Percentiles rank a stretch among this genome's conserved stretches.
Conservation (phyloP, 2,888 invertebrate species). For the Thymelicus sylvestris region DNA sequence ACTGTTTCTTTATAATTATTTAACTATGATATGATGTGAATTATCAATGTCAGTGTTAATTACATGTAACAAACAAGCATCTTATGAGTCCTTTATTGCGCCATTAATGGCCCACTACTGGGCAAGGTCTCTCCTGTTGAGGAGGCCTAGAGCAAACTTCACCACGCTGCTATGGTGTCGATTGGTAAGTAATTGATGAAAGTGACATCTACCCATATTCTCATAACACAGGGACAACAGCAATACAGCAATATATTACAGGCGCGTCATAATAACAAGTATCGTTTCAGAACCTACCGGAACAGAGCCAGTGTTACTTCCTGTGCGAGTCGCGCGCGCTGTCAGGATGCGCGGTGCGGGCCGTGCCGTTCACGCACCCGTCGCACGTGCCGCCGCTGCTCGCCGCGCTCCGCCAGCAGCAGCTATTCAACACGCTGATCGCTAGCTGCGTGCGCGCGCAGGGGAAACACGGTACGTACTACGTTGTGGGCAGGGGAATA, state of each 20-base stretch:
- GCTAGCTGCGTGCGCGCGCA: slow-evolving; percentile 94
- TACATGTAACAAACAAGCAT: too few species aligned
- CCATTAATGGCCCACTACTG: too few species aligned
- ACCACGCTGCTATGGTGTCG: too few species aligned
- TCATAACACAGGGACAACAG: too few species aligned
- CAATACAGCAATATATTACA: too few species aligned
- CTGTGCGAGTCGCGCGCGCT: slow-evolving; percentile 91
- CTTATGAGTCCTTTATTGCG: too few species aligned
- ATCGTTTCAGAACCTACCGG: slow-evolving; percentile 90
- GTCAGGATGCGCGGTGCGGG: slow-evolving; percentile 90
- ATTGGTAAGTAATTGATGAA: too few species aligned
- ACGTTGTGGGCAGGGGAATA: not conserved
- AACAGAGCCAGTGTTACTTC: slow-evolving; percentile 97
- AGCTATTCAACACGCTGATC: slow-evolving; percentile 95
- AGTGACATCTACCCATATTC: too few species aligned
- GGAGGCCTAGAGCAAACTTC: too few species aligned
- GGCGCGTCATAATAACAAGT: too few species aligned
- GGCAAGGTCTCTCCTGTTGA: too few species aligned
- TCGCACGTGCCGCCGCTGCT: slow-evolving; percentile 95
- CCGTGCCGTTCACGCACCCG: slow-evolving; percentile 97
- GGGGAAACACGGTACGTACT: slow-evolving; percentile 88
- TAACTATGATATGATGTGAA: not conserved
- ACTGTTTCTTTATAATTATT: slow-evolving; percentile 12
- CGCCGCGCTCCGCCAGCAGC: slow-evolving; percentile 93
- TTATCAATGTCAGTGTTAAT: too few species aligned